phyloP scores from a whole-genome alignment of 2,797 vertebrate genomes.

The Heteromormyrus szaboi region DNA sequence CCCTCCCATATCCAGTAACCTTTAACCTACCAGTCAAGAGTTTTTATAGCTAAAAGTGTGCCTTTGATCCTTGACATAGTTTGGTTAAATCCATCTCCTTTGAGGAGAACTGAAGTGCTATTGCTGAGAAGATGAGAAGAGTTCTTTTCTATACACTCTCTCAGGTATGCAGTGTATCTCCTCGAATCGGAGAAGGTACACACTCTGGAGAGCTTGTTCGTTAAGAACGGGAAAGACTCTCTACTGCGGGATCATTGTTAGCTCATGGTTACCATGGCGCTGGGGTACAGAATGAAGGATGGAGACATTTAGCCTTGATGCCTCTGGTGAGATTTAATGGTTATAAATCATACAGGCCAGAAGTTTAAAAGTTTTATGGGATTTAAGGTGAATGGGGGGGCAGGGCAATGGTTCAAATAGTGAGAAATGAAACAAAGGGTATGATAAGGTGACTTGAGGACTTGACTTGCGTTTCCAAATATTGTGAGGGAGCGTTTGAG shows the following conservation, averaged over 20 bases:
- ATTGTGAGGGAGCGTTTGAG: slow-evolving; percentile 47
- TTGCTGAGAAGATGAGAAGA: neutral
- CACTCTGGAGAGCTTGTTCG: neutral
- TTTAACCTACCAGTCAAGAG: neutral
- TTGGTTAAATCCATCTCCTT: neutral
- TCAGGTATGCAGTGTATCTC: neutral
- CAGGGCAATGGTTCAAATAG: neutral
- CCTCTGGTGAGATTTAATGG: neutral
- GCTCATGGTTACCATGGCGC: neutral
- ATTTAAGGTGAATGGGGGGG: neutral
- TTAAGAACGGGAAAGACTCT: neutral
- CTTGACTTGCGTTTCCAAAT: slow-evolving; percentile 44
- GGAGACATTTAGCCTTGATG: neutral
- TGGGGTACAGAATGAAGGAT: neutral
- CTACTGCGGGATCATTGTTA: neutral
- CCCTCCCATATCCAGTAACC: neutral
- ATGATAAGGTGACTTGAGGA: neutral
- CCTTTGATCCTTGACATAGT: neutral
- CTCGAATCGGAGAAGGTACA: neutral
- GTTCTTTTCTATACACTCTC: neutral
- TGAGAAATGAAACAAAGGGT: neutral
- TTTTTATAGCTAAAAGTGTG: neutral
- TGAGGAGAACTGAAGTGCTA: neutral
- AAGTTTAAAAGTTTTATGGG: neutral
- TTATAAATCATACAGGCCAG: neutral